phyloP scores from a whole-genome alignment of 1,140 invertebrate genomes.

The Papilio dardanus region DNA sequence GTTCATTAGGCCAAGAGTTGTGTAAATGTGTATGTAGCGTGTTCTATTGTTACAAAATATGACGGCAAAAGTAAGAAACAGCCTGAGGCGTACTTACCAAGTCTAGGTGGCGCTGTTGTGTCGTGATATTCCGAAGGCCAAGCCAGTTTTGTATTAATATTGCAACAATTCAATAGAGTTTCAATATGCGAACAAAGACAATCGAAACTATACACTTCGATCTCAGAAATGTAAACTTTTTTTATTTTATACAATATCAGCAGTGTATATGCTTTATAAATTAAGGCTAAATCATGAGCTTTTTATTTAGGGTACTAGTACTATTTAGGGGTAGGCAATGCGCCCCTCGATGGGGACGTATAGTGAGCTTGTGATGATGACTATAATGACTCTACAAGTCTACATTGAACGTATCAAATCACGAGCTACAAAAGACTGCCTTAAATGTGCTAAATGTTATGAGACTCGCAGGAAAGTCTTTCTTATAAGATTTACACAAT shows the following conservation, averaged over 20 bases:
- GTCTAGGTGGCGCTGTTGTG: conserved; percentile 39
- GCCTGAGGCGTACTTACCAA: conserved; percentile 16
- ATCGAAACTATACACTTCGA: conserved; percentile 27
- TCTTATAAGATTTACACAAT: too few relatives aligned
- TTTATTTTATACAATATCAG: not conserved
- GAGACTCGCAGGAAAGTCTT: too few relatives aligned
- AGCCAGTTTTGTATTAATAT: conserved; percentile 44
- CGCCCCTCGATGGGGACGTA: too few relatives aligned
- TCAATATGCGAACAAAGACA: conserved; percentile 26
- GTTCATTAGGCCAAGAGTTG: conserved; percentile 52
- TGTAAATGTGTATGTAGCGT: conserved; percentile 69
- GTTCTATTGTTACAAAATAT: conserved; percentile 62
- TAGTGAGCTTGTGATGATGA: too few relatives aligned
- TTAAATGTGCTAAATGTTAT: too few relatives aligned
- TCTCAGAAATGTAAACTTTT: not conserved
- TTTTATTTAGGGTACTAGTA: too few relatives aligned
- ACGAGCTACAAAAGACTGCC: too few relatives aligned
- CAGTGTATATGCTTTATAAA: conserved; percentile 11
- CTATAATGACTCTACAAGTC: too few relatives aligned
- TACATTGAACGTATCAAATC: too few relatives aligned
- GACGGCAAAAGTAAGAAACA: conserved; percentile 13
- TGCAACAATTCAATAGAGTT: conserved; percentile 42
- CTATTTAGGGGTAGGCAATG: too few relatives aligned
- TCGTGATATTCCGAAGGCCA: conserved; percentile 68
- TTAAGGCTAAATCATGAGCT: too few relatives aligned